A percentile compares a stretch with the other conserved stretches of the same genome.
These are phyloP conservation scores for Neoarius graeffei DNA, from an alignment of 2,113 vertebrate genomes.

Conservation along the genomic window DNA sequence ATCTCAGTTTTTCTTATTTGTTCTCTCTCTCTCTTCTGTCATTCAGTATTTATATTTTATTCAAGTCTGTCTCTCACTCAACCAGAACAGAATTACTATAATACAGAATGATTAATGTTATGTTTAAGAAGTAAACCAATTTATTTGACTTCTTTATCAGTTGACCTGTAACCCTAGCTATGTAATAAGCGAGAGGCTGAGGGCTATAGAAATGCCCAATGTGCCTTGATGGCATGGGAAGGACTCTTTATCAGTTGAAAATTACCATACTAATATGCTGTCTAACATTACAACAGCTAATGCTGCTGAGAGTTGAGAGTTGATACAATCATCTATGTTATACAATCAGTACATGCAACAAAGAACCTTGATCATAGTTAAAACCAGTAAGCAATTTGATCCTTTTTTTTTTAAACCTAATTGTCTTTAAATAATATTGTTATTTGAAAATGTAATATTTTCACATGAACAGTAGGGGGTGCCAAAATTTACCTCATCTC, in stretches of 20 bases:
- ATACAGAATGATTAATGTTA: not conserved
- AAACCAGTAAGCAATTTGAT: not conserved
- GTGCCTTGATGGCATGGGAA: no score
- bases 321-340: not conserved
- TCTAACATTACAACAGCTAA: not conserved
- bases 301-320: not conserved
- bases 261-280: not conserved
- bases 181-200: no score
- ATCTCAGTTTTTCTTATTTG: not conserved
- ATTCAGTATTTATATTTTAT: slow-evolving; percentile 6
- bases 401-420: not conserved
- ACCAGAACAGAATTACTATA: not conserved
- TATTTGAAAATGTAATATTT: not conserved
- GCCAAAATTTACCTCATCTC: not conserved
- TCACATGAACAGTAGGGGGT: not conserved
- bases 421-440: no score
- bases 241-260: no score
- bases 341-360: not conserved
- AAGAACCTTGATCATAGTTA: not conserved
- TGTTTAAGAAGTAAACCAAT: not conserved
- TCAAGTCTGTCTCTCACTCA: not conserved
- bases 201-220: no score
- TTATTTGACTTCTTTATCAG: not conserved
- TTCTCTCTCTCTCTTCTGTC: not conserved
- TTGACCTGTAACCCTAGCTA: no score